These are phyloP conservation scores for Hyperoplus immaculatus DNA, from an alignment of 2,797 vertebrate genomes.

Conservation along the genomic window DNA sequence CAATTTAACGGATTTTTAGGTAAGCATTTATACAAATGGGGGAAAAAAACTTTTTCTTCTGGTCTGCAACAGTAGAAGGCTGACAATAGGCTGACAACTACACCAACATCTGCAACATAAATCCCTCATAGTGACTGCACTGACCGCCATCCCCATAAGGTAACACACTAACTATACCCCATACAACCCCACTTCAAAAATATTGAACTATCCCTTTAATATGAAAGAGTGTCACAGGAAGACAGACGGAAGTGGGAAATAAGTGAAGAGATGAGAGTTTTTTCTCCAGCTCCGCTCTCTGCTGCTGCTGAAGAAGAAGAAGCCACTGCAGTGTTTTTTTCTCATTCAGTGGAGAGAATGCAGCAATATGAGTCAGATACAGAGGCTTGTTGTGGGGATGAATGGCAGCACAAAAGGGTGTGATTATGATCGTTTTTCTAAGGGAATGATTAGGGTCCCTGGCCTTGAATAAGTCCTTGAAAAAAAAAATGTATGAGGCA, in stretches of 20 bases:
- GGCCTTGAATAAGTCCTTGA: slow-evolving; percentile 15
- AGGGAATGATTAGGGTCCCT: slow-evolving; percentile 23
- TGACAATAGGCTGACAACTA: no score
- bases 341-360: slow-evolving; percentile 29
- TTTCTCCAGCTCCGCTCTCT: slow-evolving; percentile 1
- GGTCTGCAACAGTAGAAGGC: no score
- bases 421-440: background rate
- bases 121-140: no score
- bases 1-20: no score
- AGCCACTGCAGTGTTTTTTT: slow-evolving; percentile 29
- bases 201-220: no score
- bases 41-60: no score
- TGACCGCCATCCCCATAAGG: no score
- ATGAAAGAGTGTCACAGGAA: slow-evolving; percentile 8
- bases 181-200: no score
- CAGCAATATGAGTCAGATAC: slow-evolving; percentile 34
- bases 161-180: no score
- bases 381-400: slow-evolving; percentile 23
- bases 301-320: slow-evolving; percentile 10
- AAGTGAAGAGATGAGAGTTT: slow-evolving; percentile 21
- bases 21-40: no score
- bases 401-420: slow-evolving; percentile 6
- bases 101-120: no score
- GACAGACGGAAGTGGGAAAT: slow-evolving; percentile 35
- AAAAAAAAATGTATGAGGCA: slow-evolving; percentile 4